phyloP scores from a whole-genome alignment of 2,888 invertebrate genomes.

The Stegophylla sp. region DNA sequence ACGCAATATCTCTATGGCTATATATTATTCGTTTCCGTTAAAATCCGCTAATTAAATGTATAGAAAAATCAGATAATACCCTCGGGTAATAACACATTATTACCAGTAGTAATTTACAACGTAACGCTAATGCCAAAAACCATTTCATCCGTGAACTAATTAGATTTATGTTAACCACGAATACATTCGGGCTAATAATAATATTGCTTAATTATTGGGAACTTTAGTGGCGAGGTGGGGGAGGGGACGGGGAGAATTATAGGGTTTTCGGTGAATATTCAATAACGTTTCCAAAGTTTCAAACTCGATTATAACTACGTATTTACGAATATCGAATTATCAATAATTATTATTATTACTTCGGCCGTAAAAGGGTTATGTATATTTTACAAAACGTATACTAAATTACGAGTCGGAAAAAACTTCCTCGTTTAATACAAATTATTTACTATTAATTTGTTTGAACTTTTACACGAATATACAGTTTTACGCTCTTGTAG shows the following conservation, averaged over 20 bases:
- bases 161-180: conserved; percentile 13
- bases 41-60: conserved; percentile 20
- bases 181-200: neutral
- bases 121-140: conserved; percentile 14
- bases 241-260: too few relatives aligned
- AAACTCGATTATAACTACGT: neutral
- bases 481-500: too few relatives aligned
- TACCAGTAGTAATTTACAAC: conserved; percentile 16
- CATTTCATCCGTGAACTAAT: conserved; percentile 39
- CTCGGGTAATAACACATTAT: conserved; percentile 23
- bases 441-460: too few relatives aligned
- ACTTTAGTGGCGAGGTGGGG: neutral
- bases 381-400: too few relatives aligned
- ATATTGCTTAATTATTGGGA: neutral
- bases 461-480: too few relatives aligned
- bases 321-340: neutral
- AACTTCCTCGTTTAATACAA: too few relatives aligned
- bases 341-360: neutral
- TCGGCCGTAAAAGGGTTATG: neutral
- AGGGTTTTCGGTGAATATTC: neutral
- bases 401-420: neutral
- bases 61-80: conserved; percentile 21
- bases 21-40: conserved; percentile 31
- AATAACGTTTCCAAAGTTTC: neutral
- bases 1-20: conserved; percentile 26